Conservation (phyloP, 2,797 vertebrate species). For the Novumbra hubbsi region DNA sequence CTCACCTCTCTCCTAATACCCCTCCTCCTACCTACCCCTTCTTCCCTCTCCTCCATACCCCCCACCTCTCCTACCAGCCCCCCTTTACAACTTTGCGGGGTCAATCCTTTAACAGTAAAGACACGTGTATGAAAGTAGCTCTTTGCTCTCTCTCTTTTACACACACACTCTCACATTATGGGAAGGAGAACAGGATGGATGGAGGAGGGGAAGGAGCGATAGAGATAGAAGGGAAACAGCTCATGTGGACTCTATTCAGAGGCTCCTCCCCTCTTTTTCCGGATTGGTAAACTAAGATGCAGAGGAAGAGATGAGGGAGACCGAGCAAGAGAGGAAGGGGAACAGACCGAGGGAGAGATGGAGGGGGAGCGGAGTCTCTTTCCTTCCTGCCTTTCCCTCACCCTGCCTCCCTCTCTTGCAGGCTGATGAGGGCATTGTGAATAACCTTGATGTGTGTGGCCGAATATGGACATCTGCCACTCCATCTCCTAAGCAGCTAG, state of each 20-base stretch:
- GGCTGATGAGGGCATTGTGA: constrained; percentile 48
- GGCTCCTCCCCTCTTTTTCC: constrained; percentile 56
- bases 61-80: constrained; percentile 22
- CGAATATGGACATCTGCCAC: constrained; percentile 24
- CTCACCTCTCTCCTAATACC: constrained; percentile 11
- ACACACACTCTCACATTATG: constrained; percentile 5
- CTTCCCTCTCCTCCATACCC: constrained; percentile 23
- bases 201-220: background rate
- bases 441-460: constrained; percentile 53
- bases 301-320: constrained; percentile 18
- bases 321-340: constrained; percentile 20
- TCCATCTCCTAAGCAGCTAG: constrained; percentile 16
- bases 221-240: constrained; percentile 29
- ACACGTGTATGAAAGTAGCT: constrained; percentile 51
- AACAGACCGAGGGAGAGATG: constrained; percentile 20
- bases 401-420: background rate
- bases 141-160: constrained; percentile 25
- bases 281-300: constrained; percentile 67
- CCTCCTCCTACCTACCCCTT: constrained; percentile 1
- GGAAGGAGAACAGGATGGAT: constrained; percentile 27
- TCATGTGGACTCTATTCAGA: constrained; percentile 45
- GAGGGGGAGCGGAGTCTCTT: background rate
- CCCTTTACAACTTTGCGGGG: constrained; percentile 53
- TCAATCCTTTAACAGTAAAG: constrained; percentile 67
- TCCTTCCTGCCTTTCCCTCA: constrained; percentile 7